phyloP scores from a whole-genome alignment of 2,113 vertebrate genomes.

The Phylloscopus whistleri region DNA sequence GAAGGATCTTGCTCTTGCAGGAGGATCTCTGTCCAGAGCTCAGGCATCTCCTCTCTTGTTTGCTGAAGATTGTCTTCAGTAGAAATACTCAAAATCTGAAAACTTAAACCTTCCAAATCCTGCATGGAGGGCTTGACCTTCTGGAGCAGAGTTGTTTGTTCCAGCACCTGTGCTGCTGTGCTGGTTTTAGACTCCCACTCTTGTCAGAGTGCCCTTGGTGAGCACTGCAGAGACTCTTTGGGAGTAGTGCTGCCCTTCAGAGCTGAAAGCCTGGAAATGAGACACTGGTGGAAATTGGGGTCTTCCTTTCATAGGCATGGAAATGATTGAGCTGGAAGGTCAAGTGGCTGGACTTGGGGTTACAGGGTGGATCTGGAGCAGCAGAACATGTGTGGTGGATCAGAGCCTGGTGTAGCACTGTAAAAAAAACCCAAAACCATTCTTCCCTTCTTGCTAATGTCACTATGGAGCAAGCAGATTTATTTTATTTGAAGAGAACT shows the following conservation, averaged over 20 bases:
- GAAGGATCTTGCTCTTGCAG: background rate
- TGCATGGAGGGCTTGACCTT: too few relatives aligned
- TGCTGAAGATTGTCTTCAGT: background rate
- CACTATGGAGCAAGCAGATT: background rate
- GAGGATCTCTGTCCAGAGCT: background rate
- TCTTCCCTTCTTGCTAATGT: background rate
- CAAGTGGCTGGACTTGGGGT: background rate
- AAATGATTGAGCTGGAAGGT: background rate
- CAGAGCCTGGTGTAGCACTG: background rate
- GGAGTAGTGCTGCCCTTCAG: background rate
- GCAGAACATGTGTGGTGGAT: fast-evolving
- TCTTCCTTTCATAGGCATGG: background rate
- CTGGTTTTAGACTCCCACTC: background rate
- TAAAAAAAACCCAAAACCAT: background rate
- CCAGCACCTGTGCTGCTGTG: fast-evolving
- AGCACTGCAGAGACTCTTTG: background rate
- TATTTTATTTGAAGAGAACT: background rate
- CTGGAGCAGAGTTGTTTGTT: background rate
- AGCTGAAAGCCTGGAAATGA: background rate
- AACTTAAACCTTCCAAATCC: background rate
- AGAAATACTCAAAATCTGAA: background rate
- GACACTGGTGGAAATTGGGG: background rate
- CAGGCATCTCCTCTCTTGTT: background rate
- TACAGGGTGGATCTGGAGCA: background rate
- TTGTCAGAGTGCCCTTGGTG: background rate